phyloP scores from a whole-genome alignment of 2,113 vertebrate species.

The Carassius auratus region DNA sequence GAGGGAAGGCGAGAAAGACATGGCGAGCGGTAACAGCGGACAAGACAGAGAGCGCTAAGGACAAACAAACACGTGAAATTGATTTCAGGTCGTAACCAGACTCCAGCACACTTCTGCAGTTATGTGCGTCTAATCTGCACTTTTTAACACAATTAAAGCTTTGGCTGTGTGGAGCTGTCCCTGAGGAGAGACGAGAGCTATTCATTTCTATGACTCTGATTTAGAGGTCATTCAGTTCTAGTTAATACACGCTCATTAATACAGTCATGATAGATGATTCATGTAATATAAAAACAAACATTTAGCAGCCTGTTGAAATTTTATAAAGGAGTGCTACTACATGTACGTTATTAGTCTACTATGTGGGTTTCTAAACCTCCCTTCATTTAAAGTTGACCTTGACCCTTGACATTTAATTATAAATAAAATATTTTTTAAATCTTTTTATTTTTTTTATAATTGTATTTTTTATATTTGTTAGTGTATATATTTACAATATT shows the following conservation, averaged over 20 bases:
- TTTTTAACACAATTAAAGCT: background rate
- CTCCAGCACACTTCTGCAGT: background rate
- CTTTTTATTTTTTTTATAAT: no score
- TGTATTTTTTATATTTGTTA: background rate
- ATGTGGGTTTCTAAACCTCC: constrained; percentile 20
- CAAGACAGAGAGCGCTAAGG: constrained; percentile 13
- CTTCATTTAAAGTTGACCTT: background rate
- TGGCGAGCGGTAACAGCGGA: background rate
- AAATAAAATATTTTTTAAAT: no score
- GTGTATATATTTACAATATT: constrained; percentile 22
- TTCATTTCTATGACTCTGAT: constrained; percentile 3
- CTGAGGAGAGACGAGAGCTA: background rate
- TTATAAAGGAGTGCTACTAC: background rate
- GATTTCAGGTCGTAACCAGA: constrained; percentile 18
- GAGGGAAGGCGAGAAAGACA: constrained; percentile 59
- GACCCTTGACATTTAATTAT: no score
- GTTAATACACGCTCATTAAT: background rate
- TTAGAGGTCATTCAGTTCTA: constrained; percentile 27
- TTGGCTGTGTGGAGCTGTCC: background rate
- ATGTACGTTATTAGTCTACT: no score
- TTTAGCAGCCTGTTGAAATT: background rate
- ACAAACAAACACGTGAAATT: constrained; percentile 15
- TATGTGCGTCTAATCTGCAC: constrained; percentile 14
- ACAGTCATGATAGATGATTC: background rate
- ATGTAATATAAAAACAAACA: background rate